A percentile compares a stretch with the other conserved stretches of the same genome.
These are phyloP conservation scores for Ciconia maguari DNA, from an alignment of 2,113 vertebrate genomes.

Conservation along the genomic window DNA sequence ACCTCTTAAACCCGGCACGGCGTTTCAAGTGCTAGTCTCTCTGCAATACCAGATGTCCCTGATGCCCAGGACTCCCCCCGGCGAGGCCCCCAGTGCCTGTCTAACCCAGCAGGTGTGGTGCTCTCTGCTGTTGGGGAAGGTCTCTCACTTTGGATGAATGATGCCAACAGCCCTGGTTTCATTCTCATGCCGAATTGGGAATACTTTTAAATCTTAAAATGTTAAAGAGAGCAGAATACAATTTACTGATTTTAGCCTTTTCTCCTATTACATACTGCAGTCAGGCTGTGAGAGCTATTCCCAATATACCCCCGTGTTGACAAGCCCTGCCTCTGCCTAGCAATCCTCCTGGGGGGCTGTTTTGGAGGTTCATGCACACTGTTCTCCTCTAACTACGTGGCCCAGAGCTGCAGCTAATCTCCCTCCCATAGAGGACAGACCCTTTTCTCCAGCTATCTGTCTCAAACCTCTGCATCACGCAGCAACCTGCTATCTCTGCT, in stretches of 20 bases:
- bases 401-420: slow-evolving; percentile 8
- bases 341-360: not conserved
- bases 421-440: not conserved
- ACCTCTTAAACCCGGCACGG: not conserved
- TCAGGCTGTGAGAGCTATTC: not conserved
- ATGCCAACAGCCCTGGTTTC: not conserved
- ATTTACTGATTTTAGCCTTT: not conserved
- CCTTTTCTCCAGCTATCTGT: not conserved
- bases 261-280: not conserved
- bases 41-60: not conserved
- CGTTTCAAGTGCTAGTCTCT: not conserved
- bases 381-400: not conserved
- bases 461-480: not conserved
- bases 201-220: not conserved
- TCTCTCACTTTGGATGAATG: not conserved
- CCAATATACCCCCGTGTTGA: rapidly evolving
- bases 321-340: not conserved
- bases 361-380: not conserved
- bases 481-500: not conserved
- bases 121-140: not conserved
- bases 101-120: not conserved
- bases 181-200: not conserved
- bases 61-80: too few relatives aligned
- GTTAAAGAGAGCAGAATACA: not conserved
- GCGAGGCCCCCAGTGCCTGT: not conserved